Evolutionary conservation across 2,113 vertebrate genomes (phyloP), one percentile per base, ranked within the genome.

Genomic region (Cathartes aura): DNA sequence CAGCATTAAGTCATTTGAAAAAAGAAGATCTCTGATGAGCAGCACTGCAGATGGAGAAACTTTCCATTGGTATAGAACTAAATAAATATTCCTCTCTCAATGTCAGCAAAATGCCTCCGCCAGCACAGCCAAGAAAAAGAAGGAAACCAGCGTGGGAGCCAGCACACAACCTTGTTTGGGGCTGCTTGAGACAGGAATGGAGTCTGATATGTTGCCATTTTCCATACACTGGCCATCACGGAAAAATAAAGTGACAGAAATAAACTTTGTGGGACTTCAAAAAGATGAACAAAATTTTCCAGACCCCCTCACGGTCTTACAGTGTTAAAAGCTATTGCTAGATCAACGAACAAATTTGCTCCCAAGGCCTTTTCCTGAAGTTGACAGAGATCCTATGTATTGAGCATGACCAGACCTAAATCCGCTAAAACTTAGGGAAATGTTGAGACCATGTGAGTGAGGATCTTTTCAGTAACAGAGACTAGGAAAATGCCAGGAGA

Each of bases 101-200:
- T 88, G 97, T 97, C 97, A 97, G 97, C 97, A 94, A 95, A 97
- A 97, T 93, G 87, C 87, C 93, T 97, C 93, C 0, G 3, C 66
- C 95, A 88, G 84, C 87, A 93, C 48, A 52, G 96, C 97, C 97
- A 97, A 97, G 95, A 96, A 95, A 97, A 97, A 97, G 97, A 97
- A 90, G 84, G 95, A 97, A 97, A 97, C 10, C 97, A 95, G 97
- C 70, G 5, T 97, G 97, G 71, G 84, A 97, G 95, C 92, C 93
- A 97, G 93, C 53, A 82, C 82, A 82, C 34, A 92, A 87, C 87
- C 93, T 90, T 95, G 90, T 95, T 94, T 97, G 93, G 90, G 97
- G 82, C 87, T 96, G 91, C 84, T 75, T 16, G 47, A 90, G 87
- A 64, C 84, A n/a, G 92, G 78, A 80, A 38, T 45, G 87, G 93